These are phyloP conservation scores for Glyptemys insculpta DNA, from an alignment of 2,797 vertebrate genomes.

Conservation along the genomic window DNA sequence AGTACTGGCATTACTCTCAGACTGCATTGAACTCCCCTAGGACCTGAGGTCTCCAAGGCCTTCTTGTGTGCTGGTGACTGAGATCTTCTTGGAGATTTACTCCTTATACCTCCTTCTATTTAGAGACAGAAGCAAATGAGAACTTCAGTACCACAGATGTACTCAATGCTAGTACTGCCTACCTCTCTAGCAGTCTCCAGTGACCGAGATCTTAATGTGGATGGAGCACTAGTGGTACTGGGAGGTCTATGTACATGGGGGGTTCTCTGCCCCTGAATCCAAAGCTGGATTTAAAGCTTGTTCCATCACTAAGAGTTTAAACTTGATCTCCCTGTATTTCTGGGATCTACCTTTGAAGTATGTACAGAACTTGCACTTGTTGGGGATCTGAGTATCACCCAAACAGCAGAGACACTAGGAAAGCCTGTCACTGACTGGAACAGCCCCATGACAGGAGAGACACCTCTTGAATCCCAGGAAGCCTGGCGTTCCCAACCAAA, in stretches of 20 bases:
- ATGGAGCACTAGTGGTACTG: not conserved
- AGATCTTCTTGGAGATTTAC: not conserved
- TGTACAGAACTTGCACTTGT: not conserved
- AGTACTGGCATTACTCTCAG: not conserved
- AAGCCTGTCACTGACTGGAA: not conserved
- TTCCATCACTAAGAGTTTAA: not conserved
- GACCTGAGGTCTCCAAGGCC: not conserved
- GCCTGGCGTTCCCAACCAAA: not conserved
- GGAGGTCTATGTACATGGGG: not conserved
- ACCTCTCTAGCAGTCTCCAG: not conserved
- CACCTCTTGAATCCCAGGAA: not conserved
- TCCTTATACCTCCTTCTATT: not conserved
- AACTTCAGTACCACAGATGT: not conserved
- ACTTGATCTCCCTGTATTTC: not conserved
- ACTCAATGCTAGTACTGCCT: not conserved
- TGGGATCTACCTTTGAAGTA: not conserved
- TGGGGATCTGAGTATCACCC: not conserved
- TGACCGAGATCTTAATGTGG: not conserved
- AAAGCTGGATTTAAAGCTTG: not conserved
- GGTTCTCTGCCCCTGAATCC: not conserved
- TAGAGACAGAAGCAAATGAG: not conserved
- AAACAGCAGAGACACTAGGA: not conserved
- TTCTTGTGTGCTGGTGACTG: not conserved
- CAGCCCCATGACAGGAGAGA: not conserved
- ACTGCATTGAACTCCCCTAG: not conserved